Evolutionary conservation across 2,797 vertebrate species (phyloP), one percentile per base, ranked within the genome.

Genomic region (Ptychobarbus kaznakovi): DNA sequence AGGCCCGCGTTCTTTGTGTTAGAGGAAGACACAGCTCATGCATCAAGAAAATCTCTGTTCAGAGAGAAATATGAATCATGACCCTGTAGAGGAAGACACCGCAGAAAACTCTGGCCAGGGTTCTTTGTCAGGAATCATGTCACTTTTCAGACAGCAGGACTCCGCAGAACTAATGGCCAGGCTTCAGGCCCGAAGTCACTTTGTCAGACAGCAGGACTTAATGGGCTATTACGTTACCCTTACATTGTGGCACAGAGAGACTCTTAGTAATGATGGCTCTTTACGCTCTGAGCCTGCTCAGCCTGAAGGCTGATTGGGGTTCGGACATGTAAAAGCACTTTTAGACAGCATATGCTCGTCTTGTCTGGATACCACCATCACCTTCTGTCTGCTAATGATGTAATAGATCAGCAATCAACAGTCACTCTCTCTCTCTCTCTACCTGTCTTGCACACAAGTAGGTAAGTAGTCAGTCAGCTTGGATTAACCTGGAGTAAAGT

Each of bases 321-420:
- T 72, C 5, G 20, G 65, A 82, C 78, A 66, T 78, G 79, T 72
- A 84, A 68, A 76, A 68, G 80, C 40, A 68, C 80, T 86, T 69
- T 86, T 66, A 38, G 87, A 84, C 79, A 86, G 84, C 83, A 68
- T 85, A 83, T 89, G 72, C 79, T 81, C 80, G 66, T 78, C 73
- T 86, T 86, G 84, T 85, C 84, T 86, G 81, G 74, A 81, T 81
- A 83, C 72, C 73, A 85, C 63, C 68, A 72, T 46, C 20, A 84
- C 84, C 73, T 76, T 70, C 84, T 89, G 89, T 90, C 88, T 87
- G 89, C 86, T 89, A 68, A 83, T 89, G 82, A 87, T 91, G 84
- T 90, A 87, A 90, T 87, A 85, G 63, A 87, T 87, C 81, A 53
- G 87, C 78, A 83, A 86, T 84, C 85, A 49, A 77, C 35, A 40